phyloP scores from a whole-genome alignment of 2,888 invertebrate species.

The Dryobotodes eremita region DNA sequence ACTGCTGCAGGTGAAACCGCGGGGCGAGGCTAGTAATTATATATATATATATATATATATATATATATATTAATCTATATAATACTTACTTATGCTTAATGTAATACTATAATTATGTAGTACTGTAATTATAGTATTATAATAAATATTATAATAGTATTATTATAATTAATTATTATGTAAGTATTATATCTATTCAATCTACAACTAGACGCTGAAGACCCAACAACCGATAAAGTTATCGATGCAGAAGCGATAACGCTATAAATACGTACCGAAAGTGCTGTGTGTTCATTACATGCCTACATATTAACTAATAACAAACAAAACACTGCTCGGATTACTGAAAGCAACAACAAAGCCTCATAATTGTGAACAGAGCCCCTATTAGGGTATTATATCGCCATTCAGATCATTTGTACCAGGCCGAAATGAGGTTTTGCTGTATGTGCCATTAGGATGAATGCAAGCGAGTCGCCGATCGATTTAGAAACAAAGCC shows the following conservation, averaged over 20 bases:
- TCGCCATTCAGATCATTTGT: conserved; percentile 57
- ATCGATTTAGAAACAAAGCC: conserved; percentile 71
- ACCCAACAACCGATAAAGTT: conserved; percentile 6
- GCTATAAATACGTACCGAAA: neutral
- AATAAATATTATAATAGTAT: too few species aligned
- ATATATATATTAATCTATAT: too few species aligned
- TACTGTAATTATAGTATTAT: too few species aligned
- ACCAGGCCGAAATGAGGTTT: conserved; percentile 56
- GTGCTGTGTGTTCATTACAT: conserved; percentile 10
- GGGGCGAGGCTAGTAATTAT: too few species aligned
- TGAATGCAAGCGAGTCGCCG: conserved; percentile 61
- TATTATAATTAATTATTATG: too few species aligned
- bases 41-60: too few species aligned
- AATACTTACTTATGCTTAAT: too few species aligned
- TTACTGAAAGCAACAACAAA: conserved; percentile 37
- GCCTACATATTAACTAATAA: conserved; percentile 15
- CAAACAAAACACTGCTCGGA: conserved; percentile 26
- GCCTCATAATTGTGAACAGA: conserved; percentile 43
- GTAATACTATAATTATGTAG: too few species aligned
- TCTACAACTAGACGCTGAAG: neutral
- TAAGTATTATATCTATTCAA: conserved; percentile 7
- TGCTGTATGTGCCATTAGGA: conserved; percentile 63
- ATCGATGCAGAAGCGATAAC: conserved; percentile 6
- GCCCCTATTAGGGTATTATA: conserved; percentile 45
- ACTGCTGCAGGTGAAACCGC: too few species aligned